Evolutionary conservation across 2,113 vertebrate genomes (phyloP), one percentile per base, ranked within the genome.

Genomic region (Brachypteracias leptosomus): DNA sequence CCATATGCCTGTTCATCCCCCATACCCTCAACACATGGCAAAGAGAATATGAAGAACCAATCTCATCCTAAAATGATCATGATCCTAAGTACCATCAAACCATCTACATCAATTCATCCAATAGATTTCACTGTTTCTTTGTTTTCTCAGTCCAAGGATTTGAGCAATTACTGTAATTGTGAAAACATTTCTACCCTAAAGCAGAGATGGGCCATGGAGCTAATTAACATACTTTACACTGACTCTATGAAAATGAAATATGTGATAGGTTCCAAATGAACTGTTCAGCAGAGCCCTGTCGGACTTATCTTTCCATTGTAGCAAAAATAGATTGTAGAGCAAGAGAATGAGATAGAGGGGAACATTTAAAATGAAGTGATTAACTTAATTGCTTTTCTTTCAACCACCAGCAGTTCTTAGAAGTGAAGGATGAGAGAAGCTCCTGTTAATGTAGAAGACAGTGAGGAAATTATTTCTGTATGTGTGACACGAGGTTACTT

Each of bases 341-440:
- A 87, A 89, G 80, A 89, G 47, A 85, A 61, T 26, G 40, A 21
- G 20, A n/a, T 47, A 25, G 36, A 89, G 31, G 4, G 11, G 58
- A 88, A 44, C 74, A 65, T 87, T 85, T 70, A 35, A 95, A 89
- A 88, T 58, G 2, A 57, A 94, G 51, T 66, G 18, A 91, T 93
- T 95, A 87, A 74, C 21, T 81, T 75, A 91, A 93, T 46, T 78
- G 67, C 4, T 91, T 94, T 92, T 87, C 72, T 59, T 89, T 95
- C 62, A 85, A 42, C 31, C 44, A 51, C 25, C 31, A 78, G 47
- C 52, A n/a, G 5, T 33, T 93, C 44, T 49, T 33, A 67, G 49
- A 72, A 78, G 49, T 57, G 65, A 95, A 75, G 35, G 38, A 36
- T 58, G 59, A 24, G 28, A 51, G 46, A 91, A 87, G 31, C 8